Conservation (phyloP, 2,113 vertebrate genomes). For the Platichthys stellatus region DNA sequence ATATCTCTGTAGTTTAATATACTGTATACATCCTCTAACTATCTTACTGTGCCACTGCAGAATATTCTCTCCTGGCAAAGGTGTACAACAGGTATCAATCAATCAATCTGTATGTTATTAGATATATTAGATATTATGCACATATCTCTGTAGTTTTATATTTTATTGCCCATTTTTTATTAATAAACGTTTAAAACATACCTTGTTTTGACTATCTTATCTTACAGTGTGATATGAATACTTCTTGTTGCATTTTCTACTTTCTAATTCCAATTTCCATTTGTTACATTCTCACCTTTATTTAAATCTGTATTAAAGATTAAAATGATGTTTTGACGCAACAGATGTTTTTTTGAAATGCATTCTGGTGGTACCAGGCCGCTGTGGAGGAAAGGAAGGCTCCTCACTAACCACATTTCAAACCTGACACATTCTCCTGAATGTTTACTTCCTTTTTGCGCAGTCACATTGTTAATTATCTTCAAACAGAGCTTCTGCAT, state of each 20-base stretch:
- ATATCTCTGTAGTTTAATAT: too few relatives aligned
- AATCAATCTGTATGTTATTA: too few relatives aligned
- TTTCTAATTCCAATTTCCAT: too few relatives aligned
- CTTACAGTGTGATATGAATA: not conserved
- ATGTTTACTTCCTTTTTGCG: not conserved
- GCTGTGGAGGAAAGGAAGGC: not conserved
- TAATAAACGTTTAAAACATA: too few relatives aligned
- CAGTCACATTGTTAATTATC: not conserved
- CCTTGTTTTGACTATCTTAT: too few relatives aligned
- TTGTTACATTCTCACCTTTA: not conserved
- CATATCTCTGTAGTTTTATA: too few relatives aligned
- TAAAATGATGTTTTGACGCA: constrained; percentile 19
- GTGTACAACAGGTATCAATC: too few relatives aligned
- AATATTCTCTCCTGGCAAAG: too few relatives aligned
- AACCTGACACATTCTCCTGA: not conserved
- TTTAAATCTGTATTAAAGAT: constrained; percentile 22
- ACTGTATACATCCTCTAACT: too few relatives aligned
- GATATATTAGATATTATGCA: too few relatives aligned
- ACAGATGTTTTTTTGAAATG: constrained; percentile 15
- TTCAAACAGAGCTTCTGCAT: not conserved
- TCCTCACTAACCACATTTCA: not conserved
- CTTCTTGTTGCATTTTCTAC: not conserved
- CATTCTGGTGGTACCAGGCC: not conserved
- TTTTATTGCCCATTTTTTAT: not conserved
- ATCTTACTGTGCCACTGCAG: too few relatives aligned